Percentiles rank a stretch among this genome's conserved stretches.
Conservation (phyloP, 1,140 invertebrate genomes). For the Drosophila carrolli region DNA sequence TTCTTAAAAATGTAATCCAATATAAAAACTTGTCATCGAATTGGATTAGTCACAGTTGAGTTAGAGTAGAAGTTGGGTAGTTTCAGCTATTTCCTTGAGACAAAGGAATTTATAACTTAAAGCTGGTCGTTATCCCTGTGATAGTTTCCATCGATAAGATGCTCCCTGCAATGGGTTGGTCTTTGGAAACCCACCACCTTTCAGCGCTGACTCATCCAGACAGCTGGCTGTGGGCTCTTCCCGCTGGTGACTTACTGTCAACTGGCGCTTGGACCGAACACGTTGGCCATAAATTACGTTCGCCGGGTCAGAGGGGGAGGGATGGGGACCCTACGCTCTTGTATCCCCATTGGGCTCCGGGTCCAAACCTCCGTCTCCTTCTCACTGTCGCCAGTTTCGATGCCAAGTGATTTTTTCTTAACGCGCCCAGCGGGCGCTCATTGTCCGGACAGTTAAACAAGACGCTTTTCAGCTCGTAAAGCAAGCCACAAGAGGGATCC, state of each 20-base stretch:
- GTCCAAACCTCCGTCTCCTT: constrained; percentile 21
- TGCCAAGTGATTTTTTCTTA: constrained; percentile 75
- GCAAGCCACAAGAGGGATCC: constrained; percentile 50
- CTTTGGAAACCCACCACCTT: constrained; percentile 49
- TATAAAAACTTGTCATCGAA: background rate
- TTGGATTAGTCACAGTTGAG: background rate
- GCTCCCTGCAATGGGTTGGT: background rate
- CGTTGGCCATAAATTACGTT: constrained; percentile 64
- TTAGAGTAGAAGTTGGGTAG: background rate
- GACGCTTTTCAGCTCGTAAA: constrained; percentile 82
- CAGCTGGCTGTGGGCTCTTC: constrained; percentile 50
- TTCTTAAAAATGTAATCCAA: background rate
- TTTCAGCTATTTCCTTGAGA: background rate
- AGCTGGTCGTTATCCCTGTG: background rate
- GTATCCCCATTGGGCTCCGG: constrained; percentile 13
- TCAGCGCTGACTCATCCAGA: constrained; percentile 49
- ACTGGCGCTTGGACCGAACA: constrained; percentile 65
- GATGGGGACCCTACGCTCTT: constrained; percentile 9
- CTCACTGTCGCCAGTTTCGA: constrained; percentile 48
- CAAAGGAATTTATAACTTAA: background rate
- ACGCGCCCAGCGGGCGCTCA: constrained; percentile 74
- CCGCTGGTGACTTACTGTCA: constrained; percentile 57
- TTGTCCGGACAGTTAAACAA: constrained; percentile 79
- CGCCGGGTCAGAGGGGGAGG: constrained; percentile 12
- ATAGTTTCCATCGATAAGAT: background rate